Evolutionary conservation across 2,797 vertebrate species (phyloP).

Genomic region (Enteromius fasciolatus): DNA sequence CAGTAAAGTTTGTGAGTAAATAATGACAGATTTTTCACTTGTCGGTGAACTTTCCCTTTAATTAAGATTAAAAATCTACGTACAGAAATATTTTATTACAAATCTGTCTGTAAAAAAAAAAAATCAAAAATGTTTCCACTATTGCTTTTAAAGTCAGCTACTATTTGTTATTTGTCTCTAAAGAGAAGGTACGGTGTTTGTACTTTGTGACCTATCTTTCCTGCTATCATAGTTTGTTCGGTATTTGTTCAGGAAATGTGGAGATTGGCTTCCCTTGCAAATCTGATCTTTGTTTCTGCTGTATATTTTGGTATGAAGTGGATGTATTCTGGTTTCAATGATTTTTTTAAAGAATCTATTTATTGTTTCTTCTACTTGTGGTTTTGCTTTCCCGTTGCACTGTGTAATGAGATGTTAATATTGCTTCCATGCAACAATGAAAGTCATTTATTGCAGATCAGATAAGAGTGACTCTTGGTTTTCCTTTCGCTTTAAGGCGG

Average conservation of each 20-base stretch:
- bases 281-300: slow-evolving; percentile 79
- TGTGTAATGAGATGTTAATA: slow-evolving; percentile 88
- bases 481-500: slow-evolving; percentile 67
- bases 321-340: slow-evolving; percentile 69
- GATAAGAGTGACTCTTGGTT: slow-evolving; percentile 80
- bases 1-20: neutral
- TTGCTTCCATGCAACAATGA: slow-evolving; percentile 87
- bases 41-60: neutral
- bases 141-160: slow-evolving; percentile 74
- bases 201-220: slow-evolving; percentile 81
- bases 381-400: slow-evolving; percentile 85
- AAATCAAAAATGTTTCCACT: slow-evolving; percentile 61
- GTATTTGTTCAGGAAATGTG: slow-evolving; percentile 80
- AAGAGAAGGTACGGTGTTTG: slow-evolving; percentile 74
- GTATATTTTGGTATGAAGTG: slow-evolving; percentile 85
- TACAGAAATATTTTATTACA: slow-evolving; percentile 75
- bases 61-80: slow-evolving; percentile 38
- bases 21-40: neutral
- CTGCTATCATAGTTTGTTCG: slow-evolving; percentile 73
- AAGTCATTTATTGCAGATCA: slow-evolving; percentile 86
- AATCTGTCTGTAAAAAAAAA: slow-evolving; percentile 56
- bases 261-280: slow-evolving; percentile 72
- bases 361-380: slow-evolving; percentile 82
- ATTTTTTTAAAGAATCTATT: slow-evolving; percentile 61
- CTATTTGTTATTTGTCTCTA: slow-evolving; percentile 71